phyloP scores from a whole-genome alignment of 1,140 invertebrate genomes.

The Zaprionus davidi region DNA sequence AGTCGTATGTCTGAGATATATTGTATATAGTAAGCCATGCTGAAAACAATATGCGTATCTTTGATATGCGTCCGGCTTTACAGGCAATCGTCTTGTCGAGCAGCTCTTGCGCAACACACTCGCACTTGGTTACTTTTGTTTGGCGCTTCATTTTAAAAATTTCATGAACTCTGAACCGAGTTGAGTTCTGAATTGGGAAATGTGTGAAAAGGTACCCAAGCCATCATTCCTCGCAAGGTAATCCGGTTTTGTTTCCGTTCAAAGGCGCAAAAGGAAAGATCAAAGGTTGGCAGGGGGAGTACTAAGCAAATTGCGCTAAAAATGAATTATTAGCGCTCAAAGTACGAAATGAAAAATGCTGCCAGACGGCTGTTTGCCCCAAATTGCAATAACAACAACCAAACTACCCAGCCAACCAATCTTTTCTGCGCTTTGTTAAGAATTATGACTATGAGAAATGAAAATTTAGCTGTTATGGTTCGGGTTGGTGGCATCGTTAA shows the following conservation, averaged over 20 bases:
- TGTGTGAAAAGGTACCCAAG: conserved; percentile 65
- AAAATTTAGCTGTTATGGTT: conserved; percentile 47
- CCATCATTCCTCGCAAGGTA: conserved; percentile 48
- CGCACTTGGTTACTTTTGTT: conserved; percentile 19
- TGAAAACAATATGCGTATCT: too few relatives aligned
- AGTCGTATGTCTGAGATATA: too few relatives aligned
- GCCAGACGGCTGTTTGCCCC: conserved; percentile 59
- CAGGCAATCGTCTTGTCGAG: background rate
- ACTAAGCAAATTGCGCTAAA: conserved; percentile 76
- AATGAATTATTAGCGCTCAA: conserved; percentile 79
- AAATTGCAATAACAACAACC: conserved; percentile 61
- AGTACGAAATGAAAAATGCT: conserved; percentile 61
- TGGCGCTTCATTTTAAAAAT: conserved; percentile 63
- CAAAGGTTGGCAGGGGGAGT: conserved; percentile 22
- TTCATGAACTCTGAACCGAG: conserved; percentile 66
- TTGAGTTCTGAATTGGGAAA: conserved; percentile 40
- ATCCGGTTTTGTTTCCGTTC: conserved; percentile 59
- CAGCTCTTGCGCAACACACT: background rate
- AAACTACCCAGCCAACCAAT: conserved; percentile 34
- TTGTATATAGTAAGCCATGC: too few relatives aligned
- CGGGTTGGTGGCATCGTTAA: background rate
- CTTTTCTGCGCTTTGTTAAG: conserved; percentile 61
- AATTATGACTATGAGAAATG: conserved; percentile 72
- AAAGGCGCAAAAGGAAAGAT: conserved; percentile 30
- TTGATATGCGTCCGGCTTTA: background rate